phyloP scores from a whole-genome alignment of 2,888 invertebrate species.

The Aquatica leii region DNA sequence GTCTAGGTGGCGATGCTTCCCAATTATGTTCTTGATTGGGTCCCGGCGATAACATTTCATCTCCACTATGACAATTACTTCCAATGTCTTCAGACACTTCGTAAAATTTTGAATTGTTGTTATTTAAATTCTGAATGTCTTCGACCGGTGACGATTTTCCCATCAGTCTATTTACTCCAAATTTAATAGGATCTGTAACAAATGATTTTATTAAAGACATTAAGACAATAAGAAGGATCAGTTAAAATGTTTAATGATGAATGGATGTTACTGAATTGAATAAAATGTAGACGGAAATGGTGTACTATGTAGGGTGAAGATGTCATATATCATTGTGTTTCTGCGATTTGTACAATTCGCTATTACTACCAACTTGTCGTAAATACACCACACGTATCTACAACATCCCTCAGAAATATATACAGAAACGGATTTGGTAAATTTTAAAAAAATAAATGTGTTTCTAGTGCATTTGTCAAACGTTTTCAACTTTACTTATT shows the following conservation, averaged over 20 bases:
- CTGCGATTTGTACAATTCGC: constrained; percentile 47
- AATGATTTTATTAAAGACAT: constrained; percentile 23
- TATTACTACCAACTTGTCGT: constrained; percentile 44
- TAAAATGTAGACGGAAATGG: constrained; percentile 38
- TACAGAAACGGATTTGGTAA: constrained; percentile 19
- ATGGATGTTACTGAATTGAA: constrained; percentile 33
- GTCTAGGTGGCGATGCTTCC: constrained; percentile 54
- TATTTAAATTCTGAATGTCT: constrained; percentile 65
- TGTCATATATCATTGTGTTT: constrained; percentile 44
- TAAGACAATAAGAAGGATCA: constrained; percentile 27
- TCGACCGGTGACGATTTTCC: constrained; percentile 69
- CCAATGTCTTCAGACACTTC: constrained; percentile 62
- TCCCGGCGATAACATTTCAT: constrained; percentile 57
- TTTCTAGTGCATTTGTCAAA: background rate
- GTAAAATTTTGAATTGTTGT: constrained; percentile 60
- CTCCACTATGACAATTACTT: constrained; percentile 67
- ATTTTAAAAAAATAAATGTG: too few relatives aligned
- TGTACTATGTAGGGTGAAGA: constrained; percentile 36
- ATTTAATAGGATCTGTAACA: constrained; percentile 81
- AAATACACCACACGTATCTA: constrained; percentile 37
- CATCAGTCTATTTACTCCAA: constrained; percentile 83
- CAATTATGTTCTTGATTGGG: constrained; percentile 47
- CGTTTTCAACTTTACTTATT: background rate
- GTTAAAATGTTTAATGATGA: constrained; percentile 34
- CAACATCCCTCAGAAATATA: constrained; percentile 26